Evolutionary conservation across 2,797 vertebrate species (phyloP).

Genomic region (Urophycis tenuis): DNA sequence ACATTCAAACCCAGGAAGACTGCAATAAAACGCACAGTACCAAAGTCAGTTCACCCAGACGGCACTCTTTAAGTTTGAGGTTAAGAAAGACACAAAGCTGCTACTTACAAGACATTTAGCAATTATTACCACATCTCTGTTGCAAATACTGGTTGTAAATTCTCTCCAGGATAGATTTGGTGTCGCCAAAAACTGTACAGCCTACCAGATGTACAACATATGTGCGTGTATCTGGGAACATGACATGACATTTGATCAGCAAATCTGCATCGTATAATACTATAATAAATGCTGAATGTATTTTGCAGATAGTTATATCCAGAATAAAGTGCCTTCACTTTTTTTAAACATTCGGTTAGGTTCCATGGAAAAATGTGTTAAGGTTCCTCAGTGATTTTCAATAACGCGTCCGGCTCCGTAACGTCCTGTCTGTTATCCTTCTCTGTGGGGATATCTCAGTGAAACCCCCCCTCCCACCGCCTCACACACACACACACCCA

Average conservation of each 20-base stretch:
- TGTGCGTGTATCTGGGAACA: slow-evolving; percentile 49
- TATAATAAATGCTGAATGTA: slow-evolving; percentile 63
- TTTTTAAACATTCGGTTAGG: slow-evolving; percentile 67
- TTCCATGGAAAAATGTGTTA: slow-evolving; percentile 8
- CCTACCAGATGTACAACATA: slow-evolving; percentile 59
- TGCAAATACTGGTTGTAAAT: slow-evolving; percentile 48
- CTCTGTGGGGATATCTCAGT: slow-evolving; percentile 19
- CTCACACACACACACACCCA: background rate
- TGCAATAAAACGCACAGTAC: slow-evolving; percentile 36
- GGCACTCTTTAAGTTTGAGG: slow-evolving; percentile 34
- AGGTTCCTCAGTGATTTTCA: slow-evolving; percentile 12
- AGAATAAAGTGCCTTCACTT: slow-evolving; percentile 73
- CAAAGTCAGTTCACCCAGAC: slow-evolving; percentile 42
- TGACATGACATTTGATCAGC: slow-evolving; percentile 62
- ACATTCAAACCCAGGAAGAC: slow-evolving; percentile 24
- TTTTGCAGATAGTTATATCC: slow-evolving; percentile 75
- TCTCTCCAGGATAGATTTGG: slow-evolving; percentile 42
- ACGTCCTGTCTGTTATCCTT: slow-evolving; percentile 32
- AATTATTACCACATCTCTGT: slow-evolving; percentile 58
- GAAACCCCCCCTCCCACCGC: slow-evolving; percentile 10
- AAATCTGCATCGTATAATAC: slow-evolving; percentile 54
- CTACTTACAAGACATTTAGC: slow-evolving; percentile 63
- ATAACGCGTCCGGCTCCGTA: slow-evolving; percentile 31
- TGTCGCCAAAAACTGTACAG: slow-evolving; percentile 47
- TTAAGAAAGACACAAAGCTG: slow-evolving; percentile 55